phyloP scores from a whole-genome alignment of 2,797 vertebrate species.

The Poecilia gillii region DNA sequence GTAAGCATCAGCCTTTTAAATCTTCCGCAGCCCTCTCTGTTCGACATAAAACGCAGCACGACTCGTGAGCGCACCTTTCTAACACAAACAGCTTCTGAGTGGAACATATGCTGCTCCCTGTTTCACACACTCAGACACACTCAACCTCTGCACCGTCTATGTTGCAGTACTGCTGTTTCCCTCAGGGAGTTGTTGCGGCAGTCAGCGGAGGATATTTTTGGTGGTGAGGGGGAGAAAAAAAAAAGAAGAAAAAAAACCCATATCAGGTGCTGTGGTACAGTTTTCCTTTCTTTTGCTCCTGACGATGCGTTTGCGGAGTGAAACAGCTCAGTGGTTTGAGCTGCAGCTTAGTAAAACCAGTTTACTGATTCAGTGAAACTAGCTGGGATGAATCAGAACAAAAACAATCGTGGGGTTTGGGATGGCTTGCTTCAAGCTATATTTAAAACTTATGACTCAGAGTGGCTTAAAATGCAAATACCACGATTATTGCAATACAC shows the following conservation, averaged over 20 bases:
- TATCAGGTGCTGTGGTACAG: constrained; percentile 26
- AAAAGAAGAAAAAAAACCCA: too few relatives aligned
- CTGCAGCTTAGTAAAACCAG: constrained; percentile 7
- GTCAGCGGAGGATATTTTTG: constrained; percentile 67
- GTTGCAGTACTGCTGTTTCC: constrained; percentile 44
- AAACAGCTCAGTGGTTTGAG: constrained; percentile 24
- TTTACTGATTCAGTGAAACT: constrained; percentile 28
- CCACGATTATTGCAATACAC: neutral
- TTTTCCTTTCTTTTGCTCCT: constrained; percentile 16
- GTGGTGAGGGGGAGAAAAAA: constrained; percentile 17
- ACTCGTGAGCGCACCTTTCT: neutral
- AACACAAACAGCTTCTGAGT: neutral
- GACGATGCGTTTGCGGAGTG: constrained; percentile 23
- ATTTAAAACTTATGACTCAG: neutral
- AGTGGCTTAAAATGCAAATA: neutral
- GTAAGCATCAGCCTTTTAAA: neutral
- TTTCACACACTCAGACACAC: constrained; percentile 28
- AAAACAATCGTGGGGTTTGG: neutral
- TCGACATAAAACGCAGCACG: neutral
- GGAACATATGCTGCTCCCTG: constrained; percentile 16
- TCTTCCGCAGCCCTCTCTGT: neutral
- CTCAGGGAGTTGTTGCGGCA: constrained; percentile 51
- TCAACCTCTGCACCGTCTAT: constrained; percentile 27
- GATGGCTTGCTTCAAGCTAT: neutral
- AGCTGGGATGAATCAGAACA: constrained; percentile 5